Evolutionary conservation across 2,113 vertebrate species (phyloP).

Genomic region (Brienomyrus brachyistius): DNA sequence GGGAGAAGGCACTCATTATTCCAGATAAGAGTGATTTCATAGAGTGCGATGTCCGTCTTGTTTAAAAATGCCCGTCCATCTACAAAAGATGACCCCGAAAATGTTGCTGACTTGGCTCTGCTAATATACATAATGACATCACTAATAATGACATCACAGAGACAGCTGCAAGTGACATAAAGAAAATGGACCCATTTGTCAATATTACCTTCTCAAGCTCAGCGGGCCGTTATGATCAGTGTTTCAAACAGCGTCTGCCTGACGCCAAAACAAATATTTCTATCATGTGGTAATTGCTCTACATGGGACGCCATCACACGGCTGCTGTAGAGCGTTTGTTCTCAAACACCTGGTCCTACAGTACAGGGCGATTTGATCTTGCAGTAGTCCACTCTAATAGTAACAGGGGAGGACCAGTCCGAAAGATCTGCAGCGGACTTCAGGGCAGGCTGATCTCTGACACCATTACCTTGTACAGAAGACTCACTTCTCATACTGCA

Average conservation of each 20-base stretch:
- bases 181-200: conserved; percentile 32
- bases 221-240: conserved; percentile 33
- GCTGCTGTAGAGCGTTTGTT: background rate
- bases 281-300: background rate
- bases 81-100: conserved; percentile 9
- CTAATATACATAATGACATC: conserved; percentile 52
- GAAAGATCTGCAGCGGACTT: background rate
- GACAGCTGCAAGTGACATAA: conserved; percentile 35
- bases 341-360: background rate
- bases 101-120: conserved; percentile 38
- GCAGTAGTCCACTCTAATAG: background rate
- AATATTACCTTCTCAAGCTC: conserved; percentile 40
- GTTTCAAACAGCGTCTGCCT: background rate
- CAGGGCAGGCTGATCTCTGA: background rate
- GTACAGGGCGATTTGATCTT: background rate
- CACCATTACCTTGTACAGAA: background rate
- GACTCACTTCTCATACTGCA: background rate
- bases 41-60: background rate
- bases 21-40: background rate
- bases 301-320: background rate
- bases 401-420: background rate
- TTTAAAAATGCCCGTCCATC: conserved; percentile 22
- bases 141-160: conserved; percentile 51
- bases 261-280: conserved; percentile 15
- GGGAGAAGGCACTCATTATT: background rate